Conservation (phyloP, 2,113 vertebrate species). For the Nesogale talazaci region DNA sequence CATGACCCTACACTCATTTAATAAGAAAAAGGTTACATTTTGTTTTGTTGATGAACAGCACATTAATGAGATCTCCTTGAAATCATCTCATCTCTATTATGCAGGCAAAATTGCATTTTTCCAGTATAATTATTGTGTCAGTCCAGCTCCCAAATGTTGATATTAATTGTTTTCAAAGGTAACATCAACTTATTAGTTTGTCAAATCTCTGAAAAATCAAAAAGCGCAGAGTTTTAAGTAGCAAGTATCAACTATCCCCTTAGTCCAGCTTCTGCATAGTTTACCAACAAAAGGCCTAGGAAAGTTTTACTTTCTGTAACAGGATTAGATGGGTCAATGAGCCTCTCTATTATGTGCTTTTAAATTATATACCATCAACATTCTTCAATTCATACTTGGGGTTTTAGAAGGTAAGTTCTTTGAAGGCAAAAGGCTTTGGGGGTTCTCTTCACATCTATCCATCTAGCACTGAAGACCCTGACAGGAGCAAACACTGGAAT, state of each 20-base stretch:
- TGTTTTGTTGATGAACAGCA: conserved; percentile 81
- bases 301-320: conserved; percentile 32
- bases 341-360: conserved; percentile 35
- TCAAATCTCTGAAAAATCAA: conserved; percentile 65
- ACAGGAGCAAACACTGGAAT: background rate
- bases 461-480: background rate
- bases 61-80: conserved; percentile 84
- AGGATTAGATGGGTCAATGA: background rate
- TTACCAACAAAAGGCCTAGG: background rate
- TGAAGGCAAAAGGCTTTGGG: background rate
- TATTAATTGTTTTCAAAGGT: conserved; percentile 82
- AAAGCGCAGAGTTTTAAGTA: conserved; percentile 52
- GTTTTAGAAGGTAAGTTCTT: conserved; percentile 28
- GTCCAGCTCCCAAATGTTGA: conserved; percentile 76
- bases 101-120: conserved; percentile 85
- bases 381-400: conserved; percentile 4
- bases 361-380: background rate
- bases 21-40: conserved; percentile 80
- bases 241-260: conserved; percentile 14
- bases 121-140: conserved; percentile 84
- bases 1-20: conserved; percentile 82
- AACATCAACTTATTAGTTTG: conserved; percentile 73
- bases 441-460: background rate
- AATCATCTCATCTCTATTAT: conserved; percentile 84
- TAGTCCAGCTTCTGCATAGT: background rate